Percentiles rank a stretch among this genome's conserved stretches.
Conservation (phyloP, 2,888 invertebrate genomes). For the Mactromeris polynyma region DNA sequence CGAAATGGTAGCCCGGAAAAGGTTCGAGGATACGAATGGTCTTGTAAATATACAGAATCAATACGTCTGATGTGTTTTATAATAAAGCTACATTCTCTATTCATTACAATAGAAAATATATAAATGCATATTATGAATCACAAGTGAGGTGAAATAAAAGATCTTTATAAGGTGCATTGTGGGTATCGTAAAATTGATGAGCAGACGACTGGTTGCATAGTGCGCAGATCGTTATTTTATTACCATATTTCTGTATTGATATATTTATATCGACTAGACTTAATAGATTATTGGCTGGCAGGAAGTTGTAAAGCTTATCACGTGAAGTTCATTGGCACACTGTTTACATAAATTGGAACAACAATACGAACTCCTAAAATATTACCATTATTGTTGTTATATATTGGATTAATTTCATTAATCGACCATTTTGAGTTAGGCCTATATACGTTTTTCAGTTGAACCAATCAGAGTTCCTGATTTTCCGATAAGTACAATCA, state of each 20-base stretch:
- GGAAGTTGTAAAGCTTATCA: not conserved
- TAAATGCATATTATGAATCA: not conserved
- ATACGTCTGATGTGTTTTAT: not conserved
- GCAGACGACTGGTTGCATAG: not conserved
- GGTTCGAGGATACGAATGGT: not conserved
- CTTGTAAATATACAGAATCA: not conserved
- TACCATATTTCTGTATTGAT: not conserved
- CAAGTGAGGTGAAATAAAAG: not conserved
- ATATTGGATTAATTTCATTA: too few species aligned
- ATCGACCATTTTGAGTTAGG: too few species aligned
- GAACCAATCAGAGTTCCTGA: too few species aligned
- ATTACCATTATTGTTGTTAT: too few species aligned
- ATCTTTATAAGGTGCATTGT: not conserved
- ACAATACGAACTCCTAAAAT: not conserved
- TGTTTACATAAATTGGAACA: not conserved
- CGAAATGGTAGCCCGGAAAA: not conserved
- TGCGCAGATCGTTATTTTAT: not conserved
- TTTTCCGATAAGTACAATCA: too few species aligned
- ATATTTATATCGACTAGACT: not conserved
- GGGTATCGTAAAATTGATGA: not conserved
- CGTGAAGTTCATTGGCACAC: not conserved
- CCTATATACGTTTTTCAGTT: too few species aligned
- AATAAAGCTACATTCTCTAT: not conserved
- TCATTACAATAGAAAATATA: not conserved
- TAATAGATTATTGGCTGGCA: not conserved